Base-by-base conservation (phyloP, 2,113 vertebrate genomes). In the Dipodomys merriami region DNA sequence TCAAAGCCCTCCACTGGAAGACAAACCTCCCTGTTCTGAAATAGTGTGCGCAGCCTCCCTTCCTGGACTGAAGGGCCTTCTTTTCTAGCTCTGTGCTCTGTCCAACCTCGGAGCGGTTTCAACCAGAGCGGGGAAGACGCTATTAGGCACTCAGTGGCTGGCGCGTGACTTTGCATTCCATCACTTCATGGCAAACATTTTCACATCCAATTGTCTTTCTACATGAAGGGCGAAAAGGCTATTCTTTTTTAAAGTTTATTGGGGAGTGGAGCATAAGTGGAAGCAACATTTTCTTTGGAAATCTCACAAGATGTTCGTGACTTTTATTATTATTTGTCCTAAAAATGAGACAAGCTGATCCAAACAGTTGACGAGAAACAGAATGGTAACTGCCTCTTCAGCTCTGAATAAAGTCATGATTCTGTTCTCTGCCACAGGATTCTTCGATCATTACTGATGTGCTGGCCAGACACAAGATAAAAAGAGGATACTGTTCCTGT, bases 1-100 rank as follows among this genome's bases (percentile, higher is more conserved):
- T 98, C 97, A 98, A 97, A 98, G 97, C 64, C 65, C 46, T 81
- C 79, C 78, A 73, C 0, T 94, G 95, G 92, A 97, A 98, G 96
- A 98, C 97, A 92, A 97, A 96, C 95, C 97, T 96, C 94, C 95
- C 91, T 95, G 94, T 96, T 96, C 96, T 97, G 95, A 97, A 96
- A 96, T 64, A 95, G 95, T 97, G 96, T 92, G 44, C 93, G 67
- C 83, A 90, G 83, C 91, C 92, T 97, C n/a, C 60, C 83, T 93
- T 96, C 74, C 7, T 79, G 79, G 53, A 82, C 29, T 94, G 93
- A 96, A 96, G 92, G 86, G 39, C 64, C 83, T 97, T 30, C 74
- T 89, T 87, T 93, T 89, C 78, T 92, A 93, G 92, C 84, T 46
- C 27, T 83, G 78, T 65, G 88, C 35, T 93, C 76, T 33, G 64